A percentile compares a stretch with the other conserved stretches of the same genome.
Evolutionary conservation across 2,888 invertebrate genomes (phyloP).

Genomic region (Eumerus sabulonum): DNA sequence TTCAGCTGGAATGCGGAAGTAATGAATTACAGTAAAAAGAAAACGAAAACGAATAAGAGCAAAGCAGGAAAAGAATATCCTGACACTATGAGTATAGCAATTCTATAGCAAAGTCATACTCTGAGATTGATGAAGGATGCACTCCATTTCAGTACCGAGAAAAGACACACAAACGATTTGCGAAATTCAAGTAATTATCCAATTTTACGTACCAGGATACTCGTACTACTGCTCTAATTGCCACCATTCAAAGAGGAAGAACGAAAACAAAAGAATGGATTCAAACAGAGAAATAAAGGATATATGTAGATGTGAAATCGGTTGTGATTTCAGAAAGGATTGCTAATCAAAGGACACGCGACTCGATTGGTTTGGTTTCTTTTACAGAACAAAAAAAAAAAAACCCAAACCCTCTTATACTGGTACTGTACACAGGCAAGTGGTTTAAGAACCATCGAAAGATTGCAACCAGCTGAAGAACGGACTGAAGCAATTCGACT

Average conservation of each 20-base stretch:
- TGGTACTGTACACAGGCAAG: slow-evolving; percentile 11
- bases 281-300: slow-evolving; percentile 1
- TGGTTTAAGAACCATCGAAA: slow-evolving; percentile 46
- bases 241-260: slow-evolving; percentile 10
- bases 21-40: slow-evolving; percentile 8
- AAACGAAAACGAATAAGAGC: background rate
- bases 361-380: slow-evolving; percentile 30
- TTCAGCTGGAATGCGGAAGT: no score
- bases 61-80: background rate
- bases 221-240: slow-evolving; percentile 64
- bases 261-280: background rate
- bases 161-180: slow-evolving; percentile 41
- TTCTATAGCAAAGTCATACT: slow-evolving; percentile 10
- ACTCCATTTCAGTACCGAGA: slow-evolving; percentile 21
- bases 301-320: slow-evolving; percentile 57
- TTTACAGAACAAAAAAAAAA: no score
- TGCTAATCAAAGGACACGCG: slow-evolving; percentile 67
- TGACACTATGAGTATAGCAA: no score
- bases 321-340: slow-evolving; percentile 64
- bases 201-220: slow-evolving; percentile 58
- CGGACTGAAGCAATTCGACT: slow-evolving; percentile 20
- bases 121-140: slow-evolving; percentile 51
- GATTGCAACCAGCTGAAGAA: slow-evolving; percentile 7
- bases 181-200: slow-evolving; percentile 65
- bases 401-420: no score